Conservation (phyloP, 2,113 vertebrate species). For the Odontophorus gujanensis region DNA sequence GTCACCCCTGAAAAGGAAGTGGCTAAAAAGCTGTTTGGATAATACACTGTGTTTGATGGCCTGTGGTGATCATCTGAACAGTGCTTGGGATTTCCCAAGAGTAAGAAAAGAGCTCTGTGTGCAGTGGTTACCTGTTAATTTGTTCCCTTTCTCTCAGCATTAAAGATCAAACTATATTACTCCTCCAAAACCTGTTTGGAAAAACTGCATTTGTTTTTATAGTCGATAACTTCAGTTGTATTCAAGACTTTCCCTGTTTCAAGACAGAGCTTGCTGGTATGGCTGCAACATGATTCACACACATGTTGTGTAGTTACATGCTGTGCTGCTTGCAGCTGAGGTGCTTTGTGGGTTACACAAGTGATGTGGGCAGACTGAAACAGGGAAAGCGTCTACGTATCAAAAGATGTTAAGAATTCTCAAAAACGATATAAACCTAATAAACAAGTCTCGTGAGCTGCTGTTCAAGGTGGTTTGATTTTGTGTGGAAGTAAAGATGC, state of each 20-base stretch:
- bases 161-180: background rate
- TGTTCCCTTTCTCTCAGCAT: background rate
- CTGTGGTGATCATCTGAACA: background rate
- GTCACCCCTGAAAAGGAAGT: background rate
- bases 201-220: background rate
- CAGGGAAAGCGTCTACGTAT: background rate
- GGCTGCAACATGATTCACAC: background rate
- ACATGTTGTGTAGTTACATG: background rate
- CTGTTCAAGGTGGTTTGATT: background rate
- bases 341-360: background rate
- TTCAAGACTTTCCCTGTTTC: background rate
- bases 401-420: slow-evolving; percentile 21
- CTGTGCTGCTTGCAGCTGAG: background rate
- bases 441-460: background rate
- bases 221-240: background rate
- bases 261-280: background rate
- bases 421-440: background rate
- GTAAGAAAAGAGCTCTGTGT: background rate
- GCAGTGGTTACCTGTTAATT: background rate
- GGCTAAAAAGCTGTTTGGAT: background rate
- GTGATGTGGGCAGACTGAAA: background rate
- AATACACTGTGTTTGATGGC: background rate
- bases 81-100: background rate
- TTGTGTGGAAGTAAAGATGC: slow-evolving; percentile 1
- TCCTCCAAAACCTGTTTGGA: background rate